Percentiles rank a stretch among this genome's conserved stretches.
Evolutionary conservation across 2,888 invertebrate genomes (phyloP).

Genomic region (Chalcosyrphus nemorum): DNA sequence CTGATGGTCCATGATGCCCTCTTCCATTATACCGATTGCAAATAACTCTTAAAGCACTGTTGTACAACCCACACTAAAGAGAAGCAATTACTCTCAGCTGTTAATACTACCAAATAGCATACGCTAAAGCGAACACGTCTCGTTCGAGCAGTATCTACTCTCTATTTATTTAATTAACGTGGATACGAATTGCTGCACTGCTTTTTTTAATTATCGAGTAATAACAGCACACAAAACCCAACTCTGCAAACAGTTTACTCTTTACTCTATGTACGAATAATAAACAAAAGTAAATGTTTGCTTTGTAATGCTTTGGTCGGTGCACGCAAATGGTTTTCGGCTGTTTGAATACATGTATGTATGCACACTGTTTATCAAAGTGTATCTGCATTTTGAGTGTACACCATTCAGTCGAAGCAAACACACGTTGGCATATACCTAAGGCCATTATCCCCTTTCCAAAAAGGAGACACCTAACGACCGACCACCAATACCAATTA

Average conservation of each 20-base stretch:
- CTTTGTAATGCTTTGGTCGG: conserved; percentile 46
- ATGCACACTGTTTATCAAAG: conserved; percentile 10
- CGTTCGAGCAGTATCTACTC: conserved; percentile 1
- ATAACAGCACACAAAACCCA: conserved; percentile 46
- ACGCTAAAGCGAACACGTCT: neutral
- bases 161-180: conserved; percentile 60
- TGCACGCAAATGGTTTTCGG: conserved; percentile 12
- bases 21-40: neutral
- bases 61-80: neutral
- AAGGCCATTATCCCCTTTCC: conserved; percentile 20
- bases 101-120: conserved; percentile 18
- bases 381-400: conserved; percentile 31
- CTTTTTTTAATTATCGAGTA: conserved; percentile 63
- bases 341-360: neutral
- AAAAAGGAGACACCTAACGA: conserved; percentile 22
- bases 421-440: neutral
- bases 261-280: conserved; percentile 23
- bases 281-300: conserved; percentile 57
- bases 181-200: conserved; percentile 38
- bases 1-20: neutral
- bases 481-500: conserved; percentile 59
- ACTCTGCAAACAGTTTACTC: conserved; percentile 55
- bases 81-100: conserved; percentile 37
- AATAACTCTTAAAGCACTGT: neutral
- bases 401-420: conserved; percentile 15